Evolutionary conservation across 1,140 invertebrate species (phyloP).

Genomic region (Conus ventricosus): DNA sequence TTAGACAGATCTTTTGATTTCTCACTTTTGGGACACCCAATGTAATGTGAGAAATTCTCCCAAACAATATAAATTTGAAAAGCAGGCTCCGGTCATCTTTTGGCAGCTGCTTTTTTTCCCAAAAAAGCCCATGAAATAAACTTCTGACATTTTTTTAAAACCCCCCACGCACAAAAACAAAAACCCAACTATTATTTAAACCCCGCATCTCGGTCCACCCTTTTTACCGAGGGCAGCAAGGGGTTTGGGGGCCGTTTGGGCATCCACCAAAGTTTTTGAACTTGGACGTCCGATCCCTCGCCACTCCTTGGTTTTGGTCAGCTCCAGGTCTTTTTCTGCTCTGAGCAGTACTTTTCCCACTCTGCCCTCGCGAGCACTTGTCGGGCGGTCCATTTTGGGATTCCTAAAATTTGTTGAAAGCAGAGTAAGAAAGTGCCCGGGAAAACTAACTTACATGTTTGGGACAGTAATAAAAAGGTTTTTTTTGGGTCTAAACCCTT

Average conservation of each 20-base stretch:
- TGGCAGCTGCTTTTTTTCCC: too few relatives aligned
- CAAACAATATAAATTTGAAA: too few relatives aligned
- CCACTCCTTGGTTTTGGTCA: conserved; percentile 72
- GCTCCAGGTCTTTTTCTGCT: conserved; percentile 76
- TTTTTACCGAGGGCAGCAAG: conserved; percentile 75
- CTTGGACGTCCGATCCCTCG: conserved; percentile 74
- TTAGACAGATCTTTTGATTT: too few relatives aligned
- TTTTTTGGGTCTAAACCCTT: too few relatives aligned
- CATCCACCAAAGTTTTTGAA: conserved; percentile 76
- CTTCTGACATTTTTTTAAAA: too few relatives aligned
- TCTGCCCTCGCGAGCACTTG: conserved; percentile 69
- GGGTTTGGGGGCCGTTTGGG: conserved; percentile 75
- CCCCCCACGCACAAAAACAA: too few relatives aligned
- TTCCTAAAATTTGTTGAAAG: conserved; percentile 52
- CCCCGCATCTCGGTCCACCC: conserved; percentile 77
- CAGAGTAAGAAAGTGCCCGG: neutral
- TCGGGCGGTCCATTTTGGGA: conserved; percentile 75
- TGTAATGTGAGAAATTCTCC: too few relatives aligned
- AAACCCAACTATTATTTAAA: neutral
- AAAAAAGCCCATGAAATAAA: neutral
- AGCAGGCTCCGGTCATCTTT: too few relatives aligned
- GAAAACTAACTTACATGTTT: neutral
- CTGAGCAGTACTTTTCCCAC: too few relatives aligned
- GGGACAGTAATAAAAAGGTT: too few relatives aligned
- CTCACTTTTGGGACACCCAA: too few relatives aligned